Percentiles rank a stretch among this genome's conserved stretches.
phyloP scores from a whole-genome alignment of 2,797 vertebrate genomes.

The Anguilla anguilla region DNA sequence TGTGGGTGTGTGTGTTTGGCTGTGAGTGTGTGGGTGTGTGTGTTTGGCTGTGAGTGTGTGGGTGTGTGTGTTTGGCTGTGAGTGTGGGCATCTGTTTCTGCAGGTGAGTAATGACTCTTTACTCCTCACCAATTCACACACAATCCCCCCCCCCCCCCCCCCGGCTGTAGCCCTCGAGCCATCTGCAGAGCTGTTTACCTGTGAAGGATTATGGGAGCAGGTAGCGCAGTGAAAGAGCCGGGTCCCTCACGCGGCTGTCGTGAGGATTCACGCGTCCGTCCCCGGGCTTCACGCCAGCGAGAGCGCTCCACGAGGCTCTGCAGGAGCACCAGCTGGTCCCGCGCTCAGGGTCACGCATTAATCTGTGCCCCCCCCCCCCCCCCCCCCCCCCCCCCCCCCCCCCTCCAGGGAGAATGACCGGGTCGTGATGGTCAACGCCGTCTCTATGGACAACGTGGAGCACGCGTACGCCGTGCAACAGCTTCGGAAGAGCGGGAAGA shows the following conservation, averaged over 20 bases:
- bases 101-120: neutral
- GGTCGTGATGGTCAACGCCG: constrained; percentile 97
- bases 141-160: neutral
- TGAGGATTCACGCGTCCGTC: neutral
- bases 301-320: neutral
- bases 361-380: neutral
- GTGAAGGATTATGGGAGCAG: neutral
- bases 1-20: neutral
- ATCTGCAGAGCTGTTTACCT: neutral
- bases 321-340: neutral
- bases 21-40: too few relatives aligned
- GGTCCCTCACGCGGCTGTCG: neutral
- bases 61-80: too few relatives aligned
- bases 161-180: neutral
- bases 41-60: too few relatives aligned
- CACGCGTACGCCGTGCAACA: constrained; percentile 98
- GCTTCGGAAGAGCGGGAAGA: constrained; percentile 97
- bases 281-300: neutral
- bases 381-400: constrained; percentile 14
- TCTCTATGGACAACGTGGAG: constrained; percentile 99
- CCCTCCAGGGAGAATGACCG: constrained; percentile 92
- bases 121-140: neutral
- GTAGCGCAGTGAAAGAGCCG: neutral
- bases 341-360: neutral
- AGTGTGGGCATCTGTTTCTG: too few relatives aligned